Evolutionary conservation across 2,113 vertebrate genomes (phyloP).

Genomic region (Onychostoma macrolepis): DNA sequence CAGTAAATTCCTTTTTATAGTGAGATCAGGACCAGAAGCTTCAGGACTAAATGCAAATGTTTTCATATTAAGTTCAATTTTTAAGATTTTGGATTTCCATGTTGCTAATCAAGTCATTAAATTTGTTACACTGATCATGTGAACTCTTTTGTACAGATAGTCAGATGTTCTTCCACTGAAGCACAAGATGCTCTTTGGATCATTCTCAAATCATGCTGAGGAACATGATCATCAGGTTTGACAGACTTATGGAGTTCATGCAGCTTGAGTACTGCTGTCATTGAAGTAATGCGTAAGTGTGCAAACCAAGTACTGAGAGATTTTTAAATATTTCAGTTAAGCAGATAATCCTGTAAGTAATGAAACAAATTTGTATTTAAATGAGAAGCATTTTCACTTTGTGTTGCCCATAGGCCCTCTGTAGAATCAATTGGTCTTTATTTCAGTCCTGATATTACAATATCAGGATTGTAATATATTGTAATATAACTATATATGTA

Average conservation of each 20-base stretch:
- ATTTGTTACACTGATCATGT: not conserved
- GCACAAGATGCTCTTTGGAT: slow-evolving; percentile 7
- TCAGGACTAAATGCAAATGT: not conserved
- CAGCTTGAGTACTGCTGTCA: not conserved
- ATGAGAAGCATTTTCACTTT: not conserved
- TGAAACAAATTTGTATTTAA: not conserved
- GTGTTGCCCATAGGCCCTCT: too few relatives aligned
- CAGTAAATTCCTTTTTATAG: not conserved
- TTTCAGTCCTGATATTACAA: not conserved
- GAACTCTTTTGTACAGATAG: not conserved
- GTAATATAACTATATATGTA: too few relatives aligned
- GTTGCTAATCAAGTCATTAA: not conserved
- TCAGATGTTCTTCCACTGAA: slow-evolving; percentile 4
- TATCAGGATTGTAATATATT: not conserved
- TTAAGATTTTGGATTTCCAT: not conserved
- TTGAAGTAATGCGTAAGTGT: not conserved
- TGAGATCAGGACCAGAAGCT: not conserved
- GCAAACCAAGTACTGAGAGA: not conserved
- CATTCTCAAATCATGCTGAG: not conserved
- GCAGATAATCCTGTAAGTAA: not conserved
- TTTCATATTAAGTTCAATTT: not conserved
- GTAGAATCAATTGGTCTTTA: not conserved
- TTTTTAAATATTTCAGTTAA: not conserved
- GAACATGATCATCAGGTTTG: not conserved
- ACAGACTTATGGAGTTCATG: not conserved